Evolutionary conservation across 2,888 invertebrate species (phyloP).

Genomic region (Polyommatus icarus): DNA sequence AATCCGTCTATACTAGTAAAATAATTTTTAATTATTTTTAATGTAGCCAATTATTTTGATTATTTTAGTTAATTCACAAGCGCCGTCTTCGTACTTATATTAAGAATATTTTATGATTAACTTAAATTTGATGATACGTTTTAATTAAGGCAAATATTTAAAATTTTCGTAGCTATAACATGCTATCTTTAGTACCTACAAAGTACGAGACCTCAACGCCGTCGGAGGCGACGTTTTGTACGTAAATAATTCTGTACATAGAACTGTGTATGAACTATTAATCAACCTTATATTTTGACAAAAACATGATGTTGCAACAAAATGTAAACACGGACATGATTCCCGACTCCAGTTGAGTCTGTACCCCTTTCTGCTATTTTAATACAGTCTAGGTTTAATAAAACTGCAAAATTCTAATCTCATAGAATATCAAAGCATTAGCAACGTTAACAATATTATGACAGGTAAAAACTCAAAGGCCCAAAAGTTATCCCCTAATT

Average conservation of each 20-base stretch:
- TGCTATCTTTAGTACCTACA: background rate
- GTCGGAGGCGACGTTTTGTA: background rate
- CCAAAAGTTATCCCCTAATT: background rate
- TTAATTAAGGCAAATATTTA: background rate
- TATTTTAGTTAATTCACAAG: conserved; percentile 32
- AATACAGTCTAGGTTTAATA: background rate
- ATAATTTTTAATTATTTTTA: conserved; percentile 29
- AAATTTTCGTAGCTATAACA: background rate
- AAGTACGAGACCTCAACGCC: conserved; percentile 19
- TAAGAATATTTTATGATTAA: conserved; percentile 29
- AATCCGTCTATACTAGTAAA: conserved; percentile 28
- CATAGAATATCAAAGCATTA: background rate
- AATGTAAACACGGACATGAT: background rate
- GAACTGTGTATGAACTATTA: conserved; percentile 13
- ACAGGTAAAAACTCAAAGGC: background rate
- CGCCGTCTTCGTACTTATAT: conserved; percentile 44
- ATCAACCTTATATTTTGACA: background rate
- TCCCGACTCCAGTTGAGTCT: background rate
- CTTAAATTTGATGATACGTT: background rate
- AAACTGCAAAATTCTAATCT: background rate
- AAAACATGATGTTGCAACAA: background rate
- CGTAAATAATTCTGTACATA: background rate
- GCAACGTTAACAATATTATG: background rate
- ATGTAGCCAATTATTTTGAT: conserved; percentile 28
- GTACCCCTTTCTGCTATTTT: background rate